A percentile compares a stretch with the other conserved stretches of the same genome.
Evolutionary conservation across 2,888 invertebrate genomes (phyloP).

Genomic region (Suillia variegata): DNA sequence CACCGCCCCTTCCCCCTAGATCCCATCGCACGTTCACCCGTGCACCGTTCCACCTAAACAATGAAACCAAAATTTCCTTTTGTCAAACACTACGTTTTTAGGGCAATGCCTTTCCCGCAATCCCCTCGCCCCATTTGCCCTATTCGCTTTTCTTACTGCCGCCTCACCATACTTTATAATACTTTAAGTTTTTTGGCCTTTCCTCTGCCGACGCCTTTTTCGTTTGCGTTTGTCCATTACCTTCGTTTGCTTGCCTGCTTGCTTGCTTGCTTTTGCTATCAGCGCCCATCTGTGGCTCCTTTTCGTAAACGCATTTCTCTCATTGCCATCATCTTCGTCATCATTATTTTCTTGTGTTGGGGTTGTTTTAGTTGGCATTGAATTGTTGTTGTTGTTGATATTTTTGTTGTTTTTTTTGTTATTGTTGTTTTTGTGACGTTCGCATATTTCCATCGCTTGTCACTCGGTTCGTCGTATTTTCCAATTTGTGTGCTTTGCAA

Average conservation of each 20-base stretch:
- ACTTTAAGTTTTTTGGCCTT: too few species aligned
- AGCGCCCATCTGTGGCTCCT: too few species aligned
- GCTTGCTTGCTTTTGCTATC: too few species aligned
- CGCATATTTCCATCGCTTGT: conserved; percentile 2
- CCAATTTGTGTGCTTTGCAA: not conserved
- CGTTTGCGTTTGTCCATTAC: too few species aligned
- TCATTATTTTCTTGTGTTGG: conserved; percentile 1
- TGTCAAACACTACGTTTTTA: conserved; percentile 6
- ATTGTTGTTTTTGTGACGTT: not conserved
- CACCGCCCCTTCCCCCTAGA: not conserved
- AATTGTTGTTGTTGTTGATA: not conserved
- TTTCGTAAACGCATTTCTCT: conserved; percentile 8
- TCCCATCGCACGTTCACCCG: not conserved
- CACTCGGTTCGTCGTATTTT: conserved; percentile 13
- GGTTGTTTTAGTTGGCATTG: conserved; percentile 1
- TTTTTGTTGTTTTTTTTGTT: conserved; percentile 12
- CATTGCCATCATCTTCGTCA: conserved; percentile 27
- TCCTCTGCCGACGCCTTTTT: too few species aligned
- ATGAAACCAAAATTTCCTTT: conserved; percentile 11
- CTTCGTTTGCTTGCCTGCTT: too few species aligned
- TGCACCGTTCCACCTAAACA: too few species aligned
- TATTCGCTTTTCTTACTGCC: not conserved
- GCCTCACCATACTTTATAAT: too few species aligned
- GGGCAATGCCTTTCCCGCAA: not conserved
- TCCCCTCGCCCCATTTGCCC: not conserved